Base-by-base conservation (phyloP, 1,140 invertebrate genomes). In the Linepithema humile region DNA sequence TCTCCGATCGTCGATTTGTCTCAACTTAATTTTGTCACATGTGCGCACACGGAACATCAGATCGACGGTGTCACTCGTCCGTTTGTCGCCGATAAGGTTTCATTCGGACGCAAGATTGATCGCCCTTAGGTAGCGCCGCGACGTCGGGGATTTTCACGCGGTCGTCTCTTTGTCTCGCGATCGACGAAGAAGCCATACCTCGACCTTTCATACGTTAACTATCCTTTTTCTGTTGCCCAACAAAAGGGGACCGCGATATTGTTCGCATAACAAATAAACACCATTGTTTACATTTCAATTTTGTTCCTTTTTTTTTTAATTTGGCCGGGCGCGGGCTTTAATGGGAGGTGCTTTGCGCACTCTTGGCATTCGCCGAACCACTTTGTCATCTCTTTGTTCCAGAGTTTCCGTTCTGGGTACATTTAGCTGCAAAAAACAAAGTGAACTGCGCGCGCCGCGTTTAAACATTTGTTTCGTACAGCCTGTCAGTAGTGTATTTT, bases 11-110 rank as follows among this genome's bases (percentile, higher is more conserved):
- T 77, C 84, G 62, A 85, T 85, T 70, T 69, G 70, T 70, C 64
- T 83, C 62, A 45, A 75, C 80, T 83, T 65, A 65, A 62, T 67
- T 85, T 74, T 65, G 55, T 83, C 62, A 80, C 75, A 57, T 65
- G 74, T 64, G 74, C 64, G 32, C 74, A 15, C 12, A n/a, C 20
- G 48, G 55, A 53, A 26, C 59, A 53, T 69, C 75, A 40, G 75
- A 69, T 69, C 48, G 75, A 55, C 62, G 75, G 62, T 29, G 64
- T 80, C 75, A 48, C 62, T 80, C 7, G 45, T 29, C 48, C 64
- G 35, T 69, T 48, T 69, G 75, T 80, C 64, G 48, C 32, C 75
- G 75, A 80, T 80, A 80, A 80, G 67, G 64, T 70, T 69, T 70
- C 75, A 67, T 67, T 78, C 75, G 48, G 23, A 35, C 62, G 48